Percentiles rank a stretch among this genome's conserved stretches.
These are phyloP conservation scores for Episyrphus balteatus DNA, from an alignment of 1,140 invertebrate genomes.

Conservation along the genomic window DNA sequence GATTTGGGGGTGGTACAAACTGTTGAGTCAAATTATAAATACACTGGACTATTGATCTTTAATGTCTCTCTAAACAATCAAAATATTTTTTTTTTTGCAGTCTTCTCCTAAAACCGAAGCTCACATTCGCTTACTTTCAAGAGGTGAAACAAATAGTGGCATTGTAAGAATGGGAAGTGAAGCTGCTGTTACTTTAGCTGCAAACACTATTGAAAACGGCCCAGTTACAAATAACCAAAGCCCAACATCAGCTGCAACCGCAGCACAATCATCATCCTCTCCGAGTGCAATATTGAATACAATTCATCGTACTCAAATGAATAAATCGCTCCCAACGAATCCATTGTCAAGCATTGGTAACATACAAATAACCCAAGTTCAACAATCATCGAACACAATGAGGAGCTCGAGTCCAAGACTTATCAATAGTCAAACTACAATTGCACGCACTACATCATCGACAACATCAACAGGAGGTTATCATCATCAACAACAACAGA, in stretches of 20 bases:
- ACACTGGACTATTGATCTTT: too few species aligned
- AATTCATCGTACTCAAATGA: neutral
- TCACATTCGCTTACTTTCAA: conserved; percentile 26
- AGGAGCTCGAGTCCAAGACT: too few species aligned
- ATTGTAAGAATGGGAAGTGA: conserved; percentile 16
- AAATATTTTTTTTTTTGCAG: conserved; percentile 9
- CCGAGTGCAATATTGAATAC: neutral
- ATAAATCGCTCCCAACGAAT: too few species aligned
- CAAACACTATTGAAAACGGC: conserved; percentile 1
- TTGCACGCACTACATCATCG: conserved; percentile 6
- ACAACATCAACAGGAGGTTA: neutral
- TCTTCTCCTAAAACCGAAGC: conserved; percentile 21
- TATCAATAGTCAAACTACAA: too few species aligned
- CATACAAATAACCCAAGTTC: too few species aligned
- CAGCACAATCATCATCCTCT: conserved; percentile 1
- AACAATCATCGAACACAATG: too few species aligned
- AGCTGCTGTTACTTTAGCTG: conserved; percentile 5
- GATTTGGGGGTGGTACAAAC: too few species aligned
- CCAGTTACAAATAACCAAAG: conserved; percentile 13
- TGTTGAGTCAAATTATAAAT: too few species aligned
- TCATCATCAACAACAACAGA: conserved; percentile 1
- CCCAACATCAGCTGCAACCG: neutral
- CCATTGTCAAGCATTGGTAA: too few species aligned
- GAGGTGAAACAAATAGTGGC: conserved; percentile 21
- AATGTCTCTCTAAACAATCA: too few species aligned